Percentiles rank a stretch among this genome's conserved stretches.
Conservation (phyloP, 1,140 invertebrate genomes). For the Dendroctonus ponderosae region DNA sequence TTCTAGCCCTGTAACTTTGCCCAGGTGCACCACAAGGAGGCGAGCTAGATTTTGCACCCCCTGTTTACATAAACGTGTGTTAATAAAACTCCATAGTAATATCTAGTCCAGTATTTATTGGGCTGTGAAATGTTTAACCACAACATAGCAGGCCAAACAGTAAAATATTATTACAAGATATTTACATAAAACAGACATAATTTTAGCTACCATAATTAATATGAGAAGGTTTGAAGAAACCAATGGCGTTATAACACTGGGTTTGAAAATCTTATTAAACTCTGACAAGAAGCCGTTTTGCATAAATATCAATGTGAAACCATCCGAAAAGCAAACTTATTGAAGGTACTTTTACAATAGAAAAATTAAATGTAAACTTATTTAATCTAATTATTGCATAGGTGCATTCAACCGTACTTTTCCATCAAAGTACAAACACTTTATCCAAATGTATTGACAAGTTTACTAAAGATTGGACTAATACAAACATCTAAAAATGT, state of each 20-base stretch:
- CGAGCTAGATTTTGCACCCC: too few relatives aligned
- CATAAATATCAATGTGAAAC: background rate
- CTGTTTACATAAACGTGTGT: too few relatives aligned
- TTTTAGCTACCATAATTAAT: slow-evolving; percentile 38
- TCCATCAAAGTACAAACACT: background rate
- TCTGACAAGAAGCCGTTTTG: slow-evolving; percentile 12
- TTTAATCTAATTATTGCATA: background rate
- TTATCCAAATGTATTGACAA: too few relatives aligned
- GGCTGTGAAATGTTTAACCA: slow-evolving; percentile 50
- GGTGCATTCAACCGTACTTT: slow-evolving; percentile 1
- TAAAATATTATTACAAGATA: slow-evolving; percentile 49
- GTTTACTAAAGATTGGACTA: background rate
- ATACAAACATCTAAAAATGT: slow-evolving; percentile 34
- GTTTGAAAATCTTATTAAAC: slow-evolving; percentile 36
- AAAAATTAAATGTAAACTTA: too few relatives aligned
- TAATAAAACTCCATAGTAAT: slow-evolving; percentile 22
- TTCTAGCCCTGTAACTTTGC: too few relatives aligned
- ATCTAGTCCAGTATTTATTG: slow-evolving; percentile 48
- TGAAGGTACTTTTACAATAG: slow-evolving; percentile 1
- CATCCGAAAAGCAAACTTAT: background rate
- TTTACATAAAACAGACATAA: slow-evolving; percentile 46
- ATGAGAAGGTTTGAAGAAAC: slow-evolving; percentile 39
- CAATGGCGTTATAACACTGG: slow-evolving; percentile 47
- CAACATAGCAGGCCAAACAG: slow-evolving; percentile 51
- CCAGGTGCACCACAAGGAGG: too few relatives aligned